Base-by-base conservation (phyloP, 2,113 vertebrate genomes). In the Cololabis saira region DNA sequence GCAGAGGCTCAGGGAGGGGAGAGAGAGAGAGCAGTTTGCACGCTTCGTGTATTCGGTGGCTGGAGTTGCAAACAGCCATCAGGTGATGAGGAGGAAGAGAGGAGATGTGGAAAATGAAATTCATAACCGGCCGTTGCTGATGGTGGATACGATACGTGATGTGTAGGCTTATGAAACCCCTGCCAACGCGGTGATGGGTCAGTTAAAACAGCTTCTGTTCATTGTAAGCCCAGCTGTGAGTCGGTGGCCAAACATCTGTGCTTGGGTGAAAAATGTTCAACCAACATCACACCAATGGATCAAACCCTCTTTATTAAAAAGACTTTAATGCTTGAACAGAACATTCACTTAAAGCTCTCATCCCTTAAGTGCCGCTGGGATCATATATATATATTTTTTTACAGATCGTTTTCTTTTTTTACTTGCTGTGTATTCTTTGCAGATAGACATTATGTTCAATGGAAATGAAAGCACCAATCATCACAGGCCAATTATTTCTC, bases 1-100 rank as follows among this genome's bases (percentile, higher is more conserved):
- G 17, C 44, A 5, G 43, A 70, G 45, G 61, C 74, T 50, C 61
- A 56, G 62, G 9, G 15, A 76, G 77, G 24, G 48, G 61, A 70
- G 71, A 78, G 80, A 78, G 80, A 67, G 55, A 82, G 80, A 71
- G 37, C 24, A 24, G 18, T 68, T 76, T 14, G 48, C 83, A 74
- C 60, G 12, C 76, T 19, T 43, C 66, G 72, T 73, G 69, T n/a
- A 9, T 60, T 63, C 65, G 43, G 53, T 61, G 56, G 68, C 77
- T 86, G 82, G 64, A 66, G 77, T 40, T 73, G 71, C 60, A 83
- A 61, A 80, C 82, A 61, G 80, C 78, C 83, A 83, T 81, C 73
- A 78, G 76, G 52, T 27, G 11, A 67, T 45, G 58, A 47, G 54
- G 67, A 67, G 61, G 7, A 52, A 16, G 30, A 47, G 72, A 43